phyloP scores from a whole-genome alignment of 1,140 invertebrate species.

The Psix sp. region DNA sequence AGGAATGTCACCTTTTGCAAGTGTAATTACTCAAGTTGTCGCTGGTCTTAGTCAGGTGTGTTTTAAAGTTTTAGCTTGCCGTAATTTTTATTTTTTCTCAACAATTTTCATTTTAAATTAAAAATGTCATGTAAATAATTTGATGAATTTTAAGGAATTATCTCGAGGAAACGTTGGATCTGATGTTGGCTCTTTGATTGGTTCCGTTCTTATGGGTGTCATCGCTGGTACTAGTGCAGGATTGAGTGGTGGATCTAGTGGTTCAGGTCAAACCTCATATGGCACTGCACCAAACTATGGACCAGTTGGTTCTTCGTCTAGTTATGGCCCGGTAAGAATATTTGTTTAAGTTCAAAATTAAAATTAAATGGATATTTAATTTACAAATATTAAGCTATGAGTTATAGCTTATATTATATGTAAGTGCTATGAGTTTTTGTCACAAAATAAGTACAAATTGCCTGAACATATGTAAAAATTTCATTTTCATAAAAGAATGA shows the following conservation, averaged over 20 bases:
- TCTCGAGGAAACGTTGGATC: slow-evolving; percentile 58
- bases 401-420: too few relatives aligned
- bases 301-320: slow-evolving; percentile 22
- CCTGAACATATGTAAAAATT: too few relatives aligned
- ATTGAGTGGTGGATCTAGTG: slow-evolving; percentile 60
- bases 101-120: neutral
- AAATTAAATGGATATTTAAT: too few relatives aligned
- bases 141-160: slow-evolving; percentile 56
- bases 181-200: slow-evolving; percentile 66
- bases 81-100: neutral
- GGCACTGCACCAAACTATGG: slow-evolving; percentile 4
- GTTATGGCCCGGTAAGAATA: slow-evolving; percentile 33
- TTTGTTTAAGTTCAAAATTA: too few relatives aligned
- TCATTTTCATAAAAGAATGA: too few relatives aligned
- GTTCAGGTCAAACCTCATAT: neutral
- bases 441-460: too few relatives aligned
- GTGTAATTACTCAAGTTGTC: slow-evolving; percentile 64
- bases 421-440: too few relatives aligned
- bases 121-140: neutral
- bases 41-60: slow-evolving; percentile 69
- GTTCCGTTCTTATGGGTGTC: slow-evolving; percentile 66
- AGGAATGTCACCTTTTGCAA: slow-evolving; percentile 64
- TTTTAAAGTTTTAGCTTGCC: slow-evolving; percentile 12
- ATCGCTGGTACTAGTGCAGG: slow-evolving; percentile 70
- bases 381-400: too few relatives aligned